A percentile compares a stretch with the other conserved stretches of the same genome.
Conservation (phyloP, 2,888 invertebrate genomes). For the Notocelia uddmanniana region DNA sequence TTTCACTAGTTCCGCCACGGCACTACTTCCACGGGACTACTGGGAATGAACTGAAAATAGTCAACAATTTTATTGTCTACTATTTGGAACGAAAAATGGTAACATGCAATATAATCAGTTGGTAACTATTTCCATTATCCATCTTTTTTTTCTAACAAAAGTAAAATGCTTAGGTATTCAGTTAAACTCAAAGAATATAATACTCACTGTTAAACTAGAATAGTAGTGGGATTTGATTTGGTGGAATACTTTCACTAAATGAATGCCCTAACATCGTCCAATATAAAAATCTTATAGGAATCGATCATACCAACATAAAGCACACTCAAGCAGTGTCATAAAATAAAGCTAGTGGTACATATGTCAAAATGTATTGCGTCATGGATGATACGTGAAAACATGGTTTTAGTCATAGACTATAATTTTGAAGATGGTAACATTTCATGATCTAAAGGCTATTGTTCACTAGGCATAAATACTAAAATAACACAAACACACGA, state of each 20-base stretch:
- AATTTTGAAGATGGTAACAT: conserved; percentile 23
- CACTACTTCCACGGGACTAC: too few species aligned
- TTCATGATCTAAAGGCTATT: conserved; percentile 4
- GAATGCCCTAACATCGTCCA: neutral
- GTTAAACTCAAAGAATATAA: too few species aligned
- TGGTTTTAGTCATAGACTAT: conserved; percentile 33
- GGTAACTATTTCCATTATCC: too few species aligned
- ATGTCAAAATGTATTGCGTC: conserved; percentile 26
- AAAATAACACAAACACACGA: neutral
- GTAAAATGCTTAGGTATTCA: too few species aligned
- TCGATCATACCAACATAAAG: conserved; percentile 11
- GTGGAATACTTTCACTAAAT: conserved; percentile 14
- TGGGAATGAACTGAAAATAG: too few species aligned
- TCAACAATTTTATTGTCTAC: too few species aligned
- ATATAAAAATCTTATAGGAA: neutral
- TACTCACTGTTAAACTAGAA: too few species aligned
- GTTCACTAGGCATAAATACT: neutral
- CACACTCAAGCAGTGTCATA: neutral
- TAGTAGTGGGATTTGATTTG: neutral
- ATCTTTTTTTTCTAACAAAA: too few species aligned
- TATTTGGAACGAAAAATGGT: too few species aligned
- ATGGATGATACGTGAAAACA: conserved; percentile 12
- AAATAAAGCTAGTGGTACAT: conserved; percentile 13
- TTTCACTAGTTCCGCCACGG: too few species aligned
- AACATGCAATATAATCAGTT: too few species aligned